Evolutionary conservation across 2,888 invertebrate species (phyloP).

Genomic region (Loripinus fragilis): DNA sequence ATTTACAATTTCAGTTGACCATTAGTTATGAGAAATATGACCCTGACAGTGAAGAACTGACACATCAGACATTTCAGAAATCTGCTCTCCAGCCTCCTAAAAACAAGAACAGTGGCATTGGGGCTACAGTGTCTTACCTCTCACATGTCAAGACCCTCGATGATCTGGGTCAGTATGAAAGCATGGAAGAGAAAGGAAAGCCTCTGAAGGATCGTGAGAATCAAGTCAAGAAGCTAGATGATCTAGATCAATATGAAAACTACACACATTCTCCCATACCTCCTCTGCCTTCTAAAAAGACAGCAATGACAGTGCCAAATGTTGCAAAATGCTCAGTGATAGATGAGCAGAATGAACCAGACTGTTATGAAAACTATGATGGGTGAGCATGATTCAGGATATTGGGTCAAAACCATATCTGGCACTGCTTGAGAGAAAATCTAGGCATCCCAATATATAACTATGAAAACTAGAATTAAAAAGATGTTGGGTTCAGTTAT

Average conservation of each 20-base stretch:
- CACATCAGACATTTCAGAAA: conserved; percentile 9
- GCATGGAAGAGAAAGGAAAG: conserved; percentile 2
- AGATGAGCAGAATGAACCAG: not conserved
- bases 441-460: too few species aligned
- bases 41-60: conserved; percentile 31
- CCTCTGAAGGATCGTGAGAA: not conserved
- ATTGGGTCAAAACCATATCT: too few species aligned
- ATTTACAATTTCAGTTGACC: not conserved
- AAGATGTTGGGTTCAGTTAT: too few species aligned
- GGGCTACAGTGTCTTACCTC: not conserved
- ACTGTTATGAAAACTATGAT: conserved; percentile 15
- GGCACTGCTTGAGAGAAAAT: too few species aligned
- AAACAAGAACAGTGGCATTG: not conserved
- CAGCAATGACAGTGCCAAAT: not conserved
- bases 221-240: conserved; percentile 18
- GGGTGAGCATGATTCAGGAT: not conserved
- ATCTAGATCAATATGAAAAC: conserved; percentile 41
- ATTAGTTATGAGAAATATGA: conserved; percentile 32
- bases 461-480: too few species aligned
- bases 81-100: not conserved
- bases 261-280: not conserved
- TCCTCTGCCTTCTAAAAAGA: not conserved
- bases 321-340: too few species aligned
- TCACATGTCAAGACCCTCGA: conserved; percentile 18
- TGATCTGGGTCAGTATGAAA: conserved; percentile 41